Evolutionary conservation across 2,113 vertebrate species (phyloP), one percentile per base, ranked within the genome.

Genomic region (Marmota flaviventris): DNA sequence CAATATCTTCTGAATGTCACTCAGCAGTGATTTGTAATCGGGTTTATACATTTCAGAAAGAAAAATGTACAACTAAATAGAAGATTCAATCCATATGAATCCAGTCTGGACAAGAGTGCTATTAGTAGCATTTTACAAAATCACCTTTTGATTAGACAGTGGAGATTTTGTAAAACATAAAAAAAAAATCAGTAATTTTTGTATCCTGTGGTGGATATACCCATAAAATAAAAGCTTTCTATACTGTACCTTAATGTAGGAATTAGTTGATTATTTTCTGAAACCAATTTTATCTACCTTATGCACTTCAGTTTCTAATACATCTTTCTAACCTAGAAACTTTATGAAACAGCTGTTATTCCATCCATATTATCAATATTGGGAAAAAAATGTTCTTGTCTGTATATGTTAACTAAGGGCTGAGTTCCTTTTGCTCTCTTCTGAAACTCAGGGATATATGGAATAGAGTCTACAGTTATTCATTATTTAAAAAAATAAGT

Each of bases 1-100:
- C 77, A 97, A 75, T 97, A 92, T 93, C 86, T 98, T 42, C 89
- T 97, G 96, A 97, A 96, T 95, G 56, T 97, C 98, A 96, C 29
- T 93, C 91, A 83, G 93, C 87, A 94, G 94, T 63, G 82, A 89
- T 98, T 97, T 97, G 34, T 95, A 97, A 79, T 63, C 42, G 0
- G 17, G 39, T 37, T 97, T 94, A 92, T 56, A 95, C 85, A 96
- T 91, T 75, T 96, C 45, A 94, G 89, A 82, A 96, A 96, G 67
- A 97, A 97, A 98, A 97, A 89, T 2, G 45, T 77, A 96, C 96
- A 56, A 53, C 67, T 92, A 37, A 96, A 70, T 4, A 79, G 20
- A 27, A 81, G 58, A 95, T 96, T 97, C 81, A 92, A 70, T 84
- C 87, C 42, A 22, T 69, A 85, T 91, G 42, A 95, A 61, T 95